A percentile compares a stretch with the other conserved stretches of the same genome.
Evolutionary conservation across 2,113 vertebrate species (phyloP).

Genomic region (Ctenomys sociabilis): DNA sequence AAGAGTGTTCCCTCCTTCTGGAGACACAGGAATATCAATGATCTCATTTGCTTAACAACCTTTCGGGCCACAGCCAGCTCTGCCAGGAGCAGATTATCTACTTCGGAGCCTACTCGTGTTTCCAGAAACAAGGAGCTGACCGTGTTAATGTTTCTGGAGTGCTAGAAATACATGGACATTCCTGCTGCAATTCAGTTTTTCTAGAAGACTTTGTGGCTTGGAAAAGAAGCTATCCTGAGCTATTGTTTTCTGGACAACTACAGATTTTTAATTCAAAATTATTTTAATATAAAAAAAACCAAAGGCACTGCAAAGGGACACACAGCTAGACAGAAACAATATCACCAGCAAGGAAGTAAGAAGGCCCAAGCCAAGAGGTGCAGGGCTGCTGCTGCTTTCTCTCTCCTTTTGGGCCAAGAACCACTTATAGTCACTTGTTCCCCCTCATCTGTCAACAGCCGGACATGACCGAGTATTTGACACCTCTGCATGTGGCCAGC

Average conservation of each 20-base stretch:
- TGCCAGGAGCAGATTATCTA: neutral
- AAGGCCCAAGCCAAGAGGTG: neutral
- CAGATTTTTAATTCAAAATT: neutral
- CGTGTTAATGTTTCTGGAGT: constrained; percentile 27
- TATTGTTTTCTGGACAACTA: neutral
- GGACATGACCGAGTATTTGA: neutral
- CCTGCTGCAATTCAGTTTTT: constrained; percentile 24
- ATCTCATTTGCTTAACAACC: neutral
- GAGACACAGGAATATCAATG: neutral
- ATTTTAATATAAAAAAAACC: neutral
- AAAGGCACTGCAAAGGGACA: neutral
- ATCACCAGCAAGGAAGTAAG: neutral
- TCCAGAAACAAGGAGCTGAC: constrained; percentile 22
- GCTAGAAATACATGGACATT: neutral
- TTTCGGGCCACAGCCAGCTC: neutral
- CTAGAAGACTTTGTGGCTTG: constrained; percentile 3
- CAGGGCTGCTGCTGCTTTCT: neutral
- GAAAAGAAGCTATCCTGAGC: neutral
- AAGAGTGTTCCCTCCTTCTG: neutral
- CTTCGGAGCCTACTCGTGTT: neutral
- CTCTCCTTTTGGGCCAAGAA: neutral
- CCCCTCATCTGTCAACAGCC: neutral
- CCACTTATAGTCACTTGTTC: neutral
- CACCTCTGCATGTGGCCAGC: neutral
- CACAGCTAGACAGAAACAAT: neutral